A percentile compares a stretch with the other conserved stretches of the same genome.
Evolutionary conservation across 2,888 invertebrate species (phyloP).

Genomic region (Heliconius ethilla): DNA sequence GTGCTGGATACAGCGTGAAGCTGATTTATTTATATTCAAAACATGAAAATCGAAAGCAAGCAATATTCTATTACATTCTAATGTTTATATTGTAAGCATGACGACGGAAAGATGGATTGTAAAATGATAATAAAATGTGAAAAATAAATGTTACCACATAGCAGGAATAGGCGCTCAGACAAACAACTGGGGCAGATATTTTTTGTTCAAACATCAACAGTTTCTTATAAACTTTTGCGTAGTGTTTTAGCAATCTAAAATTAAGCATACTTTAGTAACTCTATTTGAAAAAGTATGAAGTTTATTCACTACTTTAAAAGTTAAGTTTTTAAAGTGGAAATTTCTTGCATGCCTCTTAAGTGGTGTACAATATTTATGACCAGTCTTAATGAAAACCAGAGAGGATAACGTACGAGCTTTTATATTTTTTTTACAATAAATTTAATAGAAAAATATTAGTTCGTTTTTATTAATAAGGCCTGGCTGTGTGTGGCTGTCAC

Average conservation of each 20-base stretch:
- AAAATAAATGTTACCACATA: constrained; percentile 50
- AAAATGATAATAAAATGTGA: background rate
- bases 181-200: constrained; percentile 55
- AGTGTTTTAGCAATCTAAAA: constrained; percentile 58
- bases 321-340: constrained; percentile 30
- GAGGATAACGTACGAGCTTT: background rate
- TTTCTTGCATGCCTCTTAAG: constrained; percentile 20
- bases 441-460: too few relatives aligned
- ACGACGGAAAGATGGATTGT: background rate
- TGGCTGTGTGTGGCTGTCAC: too few relatives aligned
- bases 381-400: constrained; percentile 15
- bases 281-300: constrained; percentile 19
- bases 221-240: constrained; percentile 60
- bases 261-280: constrained; percentile 28
- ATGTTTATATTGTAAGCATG: too few relatives aligned
- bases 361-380: constrained; percentile 24
- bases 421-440: background rate
- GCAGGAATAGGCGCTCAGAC: constrained; percentile 59
- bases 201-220: constrained; percentile 63
- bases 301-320: constrained; percentile 20
- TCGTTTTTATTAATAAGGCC: too few relatives aligned
- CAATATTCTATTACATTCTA: too few relatives aligned
- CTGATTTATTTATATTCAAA: too few relatives aligned
- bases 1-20: too few relatives aligned
- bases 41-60: too few relatives aligned